A percentile compares a stretch with the other conserved stretches of the same genome.
Evolutionary conservation across 2,888 invertebrate genomes (phyloP).

Genomic region (Trachelus tabidus): DNA sequence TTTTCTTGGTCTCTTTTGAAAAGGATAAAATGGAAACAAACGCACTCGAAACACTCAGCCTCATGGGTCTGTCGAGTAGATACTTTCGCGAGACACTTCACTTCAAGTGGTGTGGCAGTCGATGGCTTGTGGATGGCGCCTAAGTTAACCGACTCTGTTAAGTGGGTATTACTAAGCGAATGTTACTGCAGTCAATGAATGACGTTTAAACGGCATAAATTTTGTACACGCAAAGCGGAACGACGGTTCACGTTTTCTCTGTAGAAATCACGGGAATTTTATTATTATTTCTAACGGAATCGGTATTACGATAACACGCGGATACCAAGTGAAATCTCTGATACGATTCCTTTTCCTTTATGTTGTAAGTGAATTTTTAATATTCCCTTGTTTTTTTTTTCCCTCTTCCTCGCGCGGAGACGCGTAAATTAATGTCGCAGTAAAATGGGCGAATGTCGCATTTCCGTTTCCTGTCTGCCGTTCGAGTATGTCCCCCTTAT

Average conservation of each 20-base stretch:
- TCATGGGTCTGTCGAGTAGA: neutral
- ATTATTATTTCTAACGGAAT: neutral
- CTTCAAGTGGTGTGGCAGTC: neutral
- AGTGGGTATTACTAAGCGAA: neutral
- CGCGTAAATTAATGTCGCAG: neutral
- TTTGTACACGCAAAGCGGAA: neutral
- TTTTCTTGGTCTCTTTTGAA: neutral
- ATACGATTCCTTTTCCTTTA: neutral
- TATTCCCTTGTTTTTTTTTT: neutral
- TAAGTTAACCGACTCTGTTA: neutral
- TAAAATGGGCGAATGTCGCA: neutral
- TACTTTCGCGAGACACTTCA: neutral
- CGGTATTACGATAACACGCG: neutral
- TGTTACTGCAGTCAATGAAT: constrained; percentile 12
- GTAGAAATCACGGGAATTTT: neutral
- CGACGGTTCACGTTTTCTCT: constrained; percentile 7
- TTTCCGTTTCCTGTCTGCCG: neutral
- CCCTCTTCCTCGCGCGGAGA: neutral
- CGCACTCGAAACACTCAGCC: neutral
- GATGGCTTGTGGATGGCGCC: neutral
- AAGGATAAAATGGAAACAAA: neutral
- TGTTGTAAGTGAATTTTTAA: neutral
- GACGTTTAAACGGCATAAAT: constrained; percentile 11
- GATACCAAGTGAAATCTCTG: neutral
- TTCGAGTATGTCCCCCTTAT: neutral